Evolutionary conservation across 2,797 vertebrate species (phyloP).

Genomic region (Cyclopterus lumpus): DNA sequence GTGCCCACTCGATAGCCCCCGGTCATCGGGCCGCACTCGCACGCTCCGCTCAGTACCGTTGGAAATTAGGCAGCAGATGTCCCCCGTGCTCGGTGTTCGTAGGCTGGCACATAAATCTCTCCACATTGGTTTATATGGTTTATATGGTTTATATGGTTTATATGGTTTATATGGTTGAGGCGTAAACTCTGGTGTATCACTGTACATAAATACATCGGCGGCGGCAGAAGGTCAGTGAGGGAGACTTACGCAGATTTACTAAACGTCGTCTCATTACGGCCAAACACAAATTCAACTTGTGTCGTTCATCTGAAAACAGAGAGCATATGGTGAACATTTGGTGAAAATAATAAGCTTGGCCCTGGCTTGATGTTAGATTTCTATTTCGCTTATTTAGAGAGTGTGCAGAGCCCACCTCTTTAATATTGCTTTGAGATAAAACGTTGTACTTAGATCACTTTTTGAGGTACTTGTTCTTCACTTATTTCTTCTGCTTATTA

Average conservation of each 20-base stretch:
- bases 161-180: background rate
- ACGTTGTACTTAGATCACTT: background rate
- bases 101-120: slow-evolving; percentile 10
- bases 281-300: slow-evolving; percentile 20
- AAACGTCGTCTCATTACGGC: slow-evolving; percentile 8
- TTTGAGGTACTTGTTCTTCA: too few species aligned
- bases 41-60: slow-evolving; percentile 12
- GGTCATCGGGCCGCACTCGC: slow-evolving; percentile 22
- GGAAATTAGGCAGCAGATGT: slow-evolving; percentile 39
- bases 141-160: too few species aligned
- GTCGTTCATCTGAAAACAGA: slow-evolving; percentile 4
- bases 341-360: slow-evolving; percentile 12
- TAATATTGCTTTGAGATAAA: background rate
- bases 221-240: background rate
- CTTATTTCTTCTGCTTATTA: background rate
- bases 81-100: slow-evolving; percentile 22
- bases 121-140: background rate
- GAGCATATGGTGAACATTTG: slow-evolving; percentile 31
- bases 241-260: slow-evolving; percentile 1
- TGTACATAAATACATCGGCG: background rate
- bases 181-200: background rate
- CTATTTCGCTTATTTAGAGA: background rate
- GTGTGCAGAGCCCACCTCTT: background rate
- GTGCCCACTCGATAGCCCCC: slow-evolving; percentile 48
- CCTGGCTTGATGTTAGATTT: background rate